Percentiles rank a stretch among this genome's conserved stretches.
Evolutionary conservation across 2,797 vertebrate species (phyloP).

Genomic region (Sebastes baramenuke): DNA sequence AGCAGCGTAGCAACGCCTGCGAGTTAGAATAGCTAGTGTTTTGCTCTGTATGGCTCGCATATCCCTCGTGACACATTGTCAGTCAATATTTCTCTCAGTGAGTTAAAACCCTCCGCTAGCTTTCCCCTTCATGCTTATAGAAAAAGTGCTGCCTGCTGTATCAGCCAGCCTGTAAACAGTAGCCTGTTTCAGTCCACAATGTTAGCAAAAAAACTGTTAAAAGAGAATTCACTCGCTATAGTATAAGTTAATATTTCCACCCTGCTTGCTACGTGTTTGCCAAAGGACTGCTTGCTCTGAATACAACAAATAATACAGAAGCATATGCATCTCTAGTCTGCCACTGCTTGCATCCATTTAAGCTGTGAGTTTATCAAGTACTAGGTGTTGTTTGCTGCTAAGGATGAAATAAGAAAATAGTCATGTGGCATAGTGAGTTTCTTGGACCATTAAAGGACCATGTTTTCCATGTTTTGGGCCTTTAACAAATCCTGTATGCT

Average conservation of each 20-base stretch:
- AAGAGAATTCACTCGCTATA: neutral
- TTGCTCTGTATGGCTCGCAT: constrained; percentile 41
- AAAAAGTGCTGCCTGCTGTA: constrained; percentile 31
- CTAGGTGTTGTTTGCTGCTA: neutral
- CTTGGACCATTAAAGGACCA: neutral
- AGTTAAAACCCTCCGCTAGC: constrained; percentile 30
- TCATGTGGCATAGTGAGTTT: neutral
- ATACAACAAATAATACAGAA: neutral
- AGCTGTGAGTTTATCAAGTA: neutral
- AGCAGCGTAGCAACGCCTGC: constrained; percentile 49
- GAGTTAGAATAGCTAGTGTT: constrained; percentile 21
- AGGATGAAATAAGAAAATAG: neutral
- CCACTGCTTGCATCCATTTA: constrained; percentile 19
- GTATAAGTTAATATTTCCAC: constrained; percentile 5
- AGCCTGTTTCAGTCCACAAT: constrained; percentile 31
- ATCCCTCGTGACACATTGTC: constrained; percentile 43
- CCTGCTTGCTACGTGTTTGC: constrained; percentile 45
- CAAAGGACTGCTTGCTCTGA: constrained; percentile 38
- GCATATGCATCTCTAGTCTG: neutral
- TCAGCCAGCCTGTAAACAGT: constrained; percentile 18
- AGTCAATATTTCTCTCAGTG: constrained; percentile 20
- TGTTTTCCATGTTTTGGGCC: neutral
- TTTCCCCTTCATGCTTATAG: constrained; percentile 27
- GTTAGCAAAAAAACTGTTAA: neutral
- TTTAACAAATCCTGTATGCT: neutral